Conservation (phyloP, 2,888 invertebrate species). For the Acleris holmiana region DNA sequence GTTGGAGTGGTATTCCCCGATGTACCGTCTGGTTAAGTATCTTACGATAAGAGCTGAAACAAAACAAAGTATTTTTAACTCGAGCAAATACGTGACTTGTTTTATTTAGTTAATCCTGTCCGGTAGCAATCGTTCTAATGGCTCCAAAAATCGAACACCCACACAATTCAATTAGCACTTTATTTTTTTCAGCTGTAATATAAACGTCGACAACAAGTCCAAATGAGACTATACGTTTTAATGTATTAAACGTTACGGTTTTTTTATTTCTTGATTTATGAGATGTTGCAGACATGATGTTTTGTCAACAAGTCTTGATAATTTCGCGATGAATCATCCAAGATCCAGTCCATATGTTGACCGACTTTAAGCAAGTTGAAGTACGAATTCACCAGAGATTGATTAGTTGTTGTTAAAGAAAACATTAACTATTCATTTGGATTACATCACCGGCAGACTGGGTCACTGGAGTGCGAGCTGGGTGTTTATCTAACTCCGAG, state of each 20-base stretch:
- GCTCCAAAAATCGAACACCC: too few species aligned
- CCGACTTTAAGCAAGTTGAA: conserved; percentile 34
- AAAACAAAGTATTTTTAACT: conserved; percentile 45
- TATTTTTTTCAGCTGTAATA: conserved; percentile 19
- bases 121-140: too few species aligned
- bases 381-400: conserved; percentile 37
- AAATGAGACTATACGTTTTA: conserved; percentile 18
- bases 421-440: conserved; percentile 41
- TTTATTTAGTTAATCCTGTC: too few species aligned
- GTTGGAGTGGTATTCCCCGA: conserved; percentile 92
- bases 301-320: conserved; percentile 24
- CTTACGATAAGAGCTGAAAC: conserved; percentile 90
- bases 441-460: conserved; percentile 59
- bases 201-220: conserved; percentile 13
- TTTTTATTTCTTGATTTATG: conserved; percentile 19
- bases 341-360: conserved; percentile 29
- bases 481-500: conserved; percentile 56
- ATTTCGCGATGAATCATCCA: conserved; percentile 30
- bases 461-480: conserved; percentile 55
- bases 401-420: conserved; percentile 50
- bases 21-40: conserved; percentile 90
- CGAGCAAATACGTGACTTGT: too few species aligned
- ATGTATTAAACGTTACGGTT: conserved; percentile 12
- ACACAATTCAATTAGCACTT: conserved; percentile 4
- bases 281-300: conserved; percentile 29